Evolutionary conservation across 2,797 vertebrate genomes (phyloP), one percentile per base, ranked within the genome.

Genomic region (Euthynnus affinis): DNA sequence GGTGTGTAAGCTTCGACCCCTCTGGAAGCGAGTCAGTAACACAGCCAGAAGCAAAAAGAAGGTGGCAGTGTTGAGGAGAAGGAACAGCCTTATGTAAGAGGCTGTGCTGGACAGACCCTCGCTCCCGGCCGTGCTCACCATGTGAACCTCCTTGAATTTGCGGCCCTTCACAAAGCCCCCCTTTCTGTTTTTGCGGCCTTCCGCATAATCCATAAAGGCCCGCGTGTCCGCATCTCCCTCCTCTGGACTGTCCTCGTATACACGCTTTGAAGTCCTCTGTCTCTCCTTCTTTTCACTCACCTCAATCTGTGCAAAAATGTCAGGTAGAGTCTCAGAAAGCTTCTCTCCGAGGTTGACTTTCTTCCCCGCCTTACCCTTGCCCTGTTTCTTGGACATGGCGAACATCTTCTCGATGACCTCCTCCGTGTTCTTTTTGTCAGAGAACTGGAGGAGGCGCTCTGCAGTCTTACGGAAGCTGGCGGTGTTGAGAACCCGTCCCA

Each of bases 221-320:
- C 96, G 95, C 46, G 97, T 95, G 84, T 98, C 97, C 59, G 96
- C 96, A 0, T 97, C 96, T 70, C 96, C 96, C 52, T 97, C 97
- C 77, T 98, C 93, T 42, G 95, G 96, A 89, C 94, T 90, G 78
- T 99, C 97, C 83, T 97, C 97, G 37, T 97, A 96, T 1, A 95
- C 94, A 53, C 94, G 93, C 81, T 95, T 97, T 81, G 97, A 96
- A 59, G 95, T 95, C 89, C 96, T 96, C 81, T 97, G 96, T 58
- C 97, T 94, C 74, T 96, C 94, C 90, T 95, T 97, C 87, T 96
- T 97, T 85, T 99, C 98, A 32, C 94, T 97, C 57, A 96, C 93
- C 89, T 99, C 98, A 53, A 99, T 97, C 89, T 98, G 97, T 93
- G 97, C 95, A 96, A 99, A 99, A 89, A 99, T 97, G 85, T 99